Percentiles rank a stretch among this genome's conserved stretches.
phyloP scores from a whole-genome alignment of 2,113 vertebrate genomes.

The Thymallus thymallus region DNA sequence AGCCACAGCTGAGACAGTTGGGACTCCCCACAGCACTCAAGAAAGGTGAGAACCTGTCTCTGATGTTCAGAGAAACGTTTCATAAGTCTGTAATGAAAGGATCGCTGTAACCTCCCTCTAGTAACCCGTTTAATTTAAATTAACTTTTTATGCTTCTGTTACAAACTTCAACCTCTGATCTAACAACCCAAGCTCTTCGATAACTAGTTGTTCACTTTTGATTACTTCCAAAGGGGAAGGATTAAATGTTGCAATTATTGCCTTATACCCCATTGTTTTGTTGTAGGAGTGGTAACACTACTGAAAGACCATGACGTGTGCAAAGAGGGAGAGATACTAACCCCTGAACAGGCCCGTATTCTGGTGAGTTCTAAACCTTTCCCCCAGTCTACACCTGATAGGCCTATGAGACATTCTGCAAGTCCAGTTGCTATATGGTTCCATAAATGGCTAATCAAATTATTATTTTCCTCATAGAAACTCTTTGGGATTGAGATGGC shows the following conservation, averaged over 20 bases:
- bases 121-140: no score
- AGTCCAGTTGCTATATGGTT: neutral
- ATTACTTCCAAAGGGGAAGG: neutral
- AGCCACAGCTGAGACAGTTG: slow-evolving; percentile 91
- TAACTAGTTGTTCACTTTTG: no score
- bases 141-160: no score
- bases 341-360: slow-evolving; percentile 90
- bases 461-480: slow-evolving; percentile 77
- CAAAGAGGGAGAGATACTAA: slow-evolving; percentile 86
- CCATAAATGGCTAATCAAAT: neutral
- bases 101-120: no score
- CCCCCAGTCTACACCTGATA: neutral
- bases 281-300: slow-evolving; percentile 87
- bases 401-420: neutral
- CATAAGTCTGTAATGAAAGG: no score
- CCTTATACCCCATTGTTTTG: neutral
- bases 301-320: slow-evolving; percentile 87
- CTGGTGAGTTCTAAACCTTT: slow-evolving; percentile 78
- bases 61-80: no score
- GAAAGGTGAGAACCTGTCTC: slow-evolving; percentile 76
- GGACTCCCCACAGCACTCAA: slow-evolving; percentile 89
- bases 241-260: neutral
- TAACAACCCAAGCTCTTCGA: no score
- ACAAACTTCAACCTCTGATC: no score
- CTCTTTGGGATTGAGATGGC: slow-evolving; percentile 91